Evolutionary conservation across 2,888 invertebrate genomes (phyloP).

Genomic region (Glomeris marginata): DNA sequence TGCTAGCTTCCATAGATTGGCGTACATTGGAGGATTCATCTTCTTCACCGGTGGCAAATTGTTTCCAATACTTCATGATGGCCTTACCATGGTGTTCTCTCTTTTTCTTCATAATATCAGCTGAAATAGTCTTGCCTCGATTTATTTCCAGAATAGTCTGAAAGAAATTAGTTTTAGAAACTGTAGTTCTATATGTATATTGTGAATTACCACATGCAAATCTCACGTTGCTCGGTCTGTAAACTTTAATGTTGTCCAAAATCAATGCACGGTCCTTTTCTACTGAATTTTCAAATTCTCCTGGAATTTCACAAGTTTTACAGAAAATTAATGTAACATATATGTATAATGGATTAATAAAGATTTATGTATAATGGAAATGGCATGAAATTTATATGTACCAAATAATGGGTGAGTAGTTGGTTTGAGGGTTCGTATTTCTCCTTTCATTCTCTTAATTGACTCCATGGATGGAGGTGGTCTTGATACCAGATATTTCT

Average conservation of each 20-base stretch:
- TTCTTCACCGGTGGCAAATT: background rate
- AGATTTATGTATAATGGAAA: too few species aligned
- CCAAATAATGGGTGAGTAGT: slow-evolving; percentile 48
- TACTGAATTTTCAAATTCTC: background rate
- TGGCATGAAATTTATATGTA: too few species aligned
- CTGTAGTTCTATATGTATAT: too few species aligned
- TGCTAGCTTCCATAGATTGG: background rate
- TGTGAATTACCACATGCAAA: too few species aligned
- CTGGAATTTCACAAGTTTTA: too few species aligned
- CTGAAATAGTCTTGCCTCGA: background rate
- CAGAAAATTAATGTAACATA: too few species aligned
- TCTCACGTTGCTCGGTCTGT: background rate
- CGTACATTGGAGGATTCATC: background rate
- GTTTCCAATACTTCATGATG: background rate
- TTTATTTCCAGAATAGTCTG: slow-evolving; percentile 8
- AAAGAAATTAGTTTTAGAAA: too few species aligned
- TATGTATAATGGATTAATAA: too few species aligned
- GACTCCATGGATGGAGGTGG: slow-evolving; percentile 80
- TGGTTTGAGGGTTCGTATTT: slow-evolving; percentile 39
- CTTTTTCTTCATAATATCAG: background rate
- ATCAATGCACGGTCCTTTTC: background rate
- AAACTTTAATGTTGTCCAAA: background rate
- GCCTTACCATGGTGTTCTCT: too few species aligned
- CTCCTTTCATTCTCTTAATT: slow-evolving; percentile 65
- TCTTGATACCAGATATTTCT: slow-evolving; percentile 73